Percentiles rank a stretch among this genome's conserved stretches.
Evolutionary conservation across 37 sponge, comb jelly and placozoan genomes (phyloP).

Genomic region (Mnemiopsis leidyi): DNA sequence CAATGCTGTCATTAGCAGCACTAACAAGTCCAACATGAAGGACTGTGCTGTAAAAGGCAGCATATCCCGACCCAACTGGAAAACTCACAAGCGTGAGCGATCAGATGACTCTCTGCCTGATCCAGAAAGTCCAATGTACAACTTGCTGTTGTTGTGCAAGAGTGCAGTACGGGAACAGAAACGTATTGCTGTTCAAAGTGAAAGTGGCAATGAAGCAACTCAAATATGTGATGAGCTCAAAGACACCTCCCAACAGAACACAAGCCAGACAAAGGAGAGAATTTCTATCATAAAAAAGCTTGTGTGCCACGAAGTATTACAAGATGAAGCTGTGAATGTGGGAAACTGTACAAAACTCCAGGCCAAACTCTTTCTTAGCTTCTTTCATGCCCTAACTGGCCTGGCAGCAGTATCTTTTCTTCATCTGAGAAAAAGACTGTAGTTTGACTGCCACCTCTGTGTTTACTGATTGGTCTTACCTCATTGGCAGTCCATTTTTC

Average conservation of each 20-base stretch:
- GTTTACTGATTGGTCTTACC: too few species aligned
- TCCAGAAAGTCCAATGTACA: background rate
- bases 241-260: background rate
- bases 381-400: background rate
- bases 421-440: too few species aligned
- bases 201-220: background rate
- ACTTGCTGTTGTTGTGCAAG: background rate
- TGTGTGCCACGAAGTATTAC: background rate
- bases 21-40: background rate
- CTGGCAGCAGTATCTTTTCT: background rate
- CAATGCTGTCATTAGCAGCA: too few species aligned
- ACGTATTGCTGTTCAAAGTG: background rate
- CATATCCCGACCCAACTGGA: background rate
- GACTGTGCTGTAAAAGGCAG: background rate
- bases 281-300: background rate
- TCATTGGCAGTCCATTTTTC: too few species aligned
- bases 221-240: too few species aligned
- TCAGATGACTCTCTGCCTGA: slow-evolving; percentile 3
- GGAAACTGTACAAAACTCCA: background rate
- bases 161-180: background rate
- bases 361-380: background rate
- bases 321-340: background rate
- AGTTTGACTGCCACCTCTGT: too few species aligned
- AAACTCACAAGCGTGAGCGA: background rate
- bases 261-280: background rate